These are phyloP conservation scores for Hyposoter didymator DNA, from an alignment of 2,888 invertebrate genomes.

Conservation along the genomic window DNA sequence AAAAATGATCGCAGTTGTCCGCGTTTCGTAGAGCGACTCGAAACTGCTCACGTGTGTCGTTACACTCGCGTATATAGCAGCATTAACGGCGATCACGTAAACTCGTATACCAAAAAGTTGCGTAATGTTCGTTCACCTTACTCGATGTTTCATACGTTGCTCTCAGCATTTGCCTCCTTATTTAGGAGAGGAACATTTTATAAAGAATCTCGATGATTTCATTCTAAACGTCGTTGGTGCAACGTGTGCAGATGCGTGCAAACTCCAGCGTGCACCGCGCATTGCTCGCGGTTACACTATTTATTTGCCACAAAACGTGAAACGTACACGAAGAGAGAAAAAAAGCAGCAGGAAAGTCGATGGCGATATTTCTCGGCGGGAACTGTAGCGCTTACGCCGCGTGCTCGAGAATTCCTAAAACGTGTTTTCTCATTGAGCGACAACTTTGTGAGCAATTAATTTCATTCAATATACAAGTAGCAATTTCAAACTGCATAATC, in stretches of 20 bases:
- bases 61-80: constrained; percentile 12
- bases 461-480: constrained; percentile 30
- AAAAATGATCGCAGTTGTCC: constrained; percentile 50
- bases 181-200: constrained; percentile 46
- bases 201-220: constrained; percentile 48
- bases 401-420: constrained; percentile 28
- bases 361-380: not conserved
- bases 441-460: constrained; percentile 2
- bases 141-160: not conserved
- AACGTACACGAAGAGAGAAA: not conserved
- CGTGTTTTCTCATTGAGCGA: constrained; percentile 29
- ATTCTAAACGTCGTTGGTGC: not conserved
- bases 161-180: constrained; percentile 54
- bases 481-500: not conserved
- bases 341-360: constrained; percentile 7
- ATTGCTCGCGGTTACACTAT: constrained; percentile 25
- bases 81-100: constrained; percentile 26
- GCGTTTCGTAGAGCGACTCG: constrained; percentile 3
- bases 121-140: constrained; percentile 49
- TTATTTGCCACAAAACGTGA: constrained; percentile 39
- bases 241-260: not conserved
- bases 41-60: constrained; percentile 47
- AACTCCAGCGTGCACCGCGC: constrained; percentile 44
- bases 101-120: constrained; percentile 51
- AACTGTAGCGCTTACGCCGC: not conserved